Base-by-base conservation (phyloP, 2,888 invertebrate genomes). In the Orgyia antiqua region DNA sequence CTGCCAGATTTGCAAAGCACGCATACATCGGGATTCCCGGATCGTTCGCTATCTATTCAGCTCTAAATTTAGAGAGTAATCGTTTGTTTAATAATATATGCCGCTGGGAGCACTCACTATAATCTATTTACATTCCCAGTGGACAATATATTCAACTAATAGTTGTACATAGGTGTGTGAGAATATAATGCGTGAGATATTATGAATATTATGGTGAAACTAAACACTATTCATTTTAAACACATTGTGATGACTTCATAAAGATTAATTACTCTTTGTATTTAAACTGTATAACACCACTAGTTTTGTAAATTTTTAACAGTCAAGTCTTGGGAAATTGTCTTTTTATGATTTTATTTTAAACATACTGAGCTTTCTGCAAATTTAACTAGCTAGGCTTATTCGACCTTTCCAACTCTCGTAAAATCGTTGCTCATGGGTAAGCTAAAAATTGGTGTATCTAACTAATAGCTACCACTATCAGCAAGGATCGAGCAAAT, bases 41-140 rank as follows among this genome's bases (percentile, higher is more conserved):
- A 63, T 58, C 53, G 55, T 39, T 39, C 57, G 53, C 50, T 65
- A 62, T 64, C 68, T 66, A 69, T 70, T 65, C 68, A 68, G 57
- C 68, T 72, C 71, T 75, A 69, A 72, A 74, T 74, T 75, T 69
- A 65, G 67, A 48, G 57, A 54, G 59, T 69, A 75, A 75, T 77
- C 63, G 63, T 58, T 65, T 54, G 68, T 68, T 74, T 66, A 71
- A 73, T 73, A 73, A 72, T 72, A 63, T 58, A 71, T 61, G 58
- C 55, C 50, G 54, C 59, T 54, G 51, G 52, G 57, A 54, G 54
- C 56, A 53, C 58, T 51, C 50, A 33, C 38, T 42, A 45, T 53
- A 59, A 57, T 62, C 60, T 64, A 66, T 68, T 70, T 66, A 53
- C 54, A 59, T 54, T 50, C 49, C 31, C 36, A 53, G 51, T 52